Conservation (phyloP, 2,113 vertebrate genomes). For the Anthoscopus minutus region DNA sequence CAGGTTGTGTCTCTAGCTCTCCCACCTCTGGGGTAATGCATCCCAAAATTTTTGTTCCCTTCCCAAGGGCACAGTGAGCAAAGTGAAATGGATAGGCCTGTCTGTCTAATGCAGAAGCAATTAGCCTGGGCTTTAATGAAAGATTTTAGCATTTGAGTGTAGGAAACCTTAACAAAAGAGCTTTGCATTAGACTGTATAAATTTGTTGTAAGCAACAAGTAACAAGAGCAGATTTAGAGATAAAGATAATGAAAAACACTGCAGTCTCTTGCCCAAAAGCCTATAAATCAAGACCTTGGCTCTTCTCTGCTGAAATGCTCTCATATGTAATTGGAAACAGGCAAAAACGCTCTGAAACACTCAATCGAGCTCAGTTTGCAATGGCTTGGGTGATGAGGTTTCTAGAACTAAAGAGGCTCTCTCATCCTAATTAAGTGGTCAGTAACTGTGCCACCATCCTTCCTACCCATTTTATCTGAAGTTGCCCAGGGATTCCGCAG, state of each 20-base stretch:
- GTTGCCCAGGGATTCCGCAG: not conserved
- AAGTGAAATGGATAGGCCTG: not conserved
- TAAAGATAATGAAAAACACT: constrained; percentile 46
- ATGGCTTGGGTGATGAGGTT: not conserved
- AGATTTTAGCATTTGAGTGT: not conserved
- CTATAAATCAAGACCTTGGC: constrained; percentile 55
- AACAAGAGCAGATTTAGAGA: constrained; percentile 43
- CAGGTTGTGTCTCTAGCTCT: not conserved
- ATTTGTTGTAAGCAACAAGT: constrained; percentile 38
- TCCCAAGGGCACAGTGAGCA: not conserved
- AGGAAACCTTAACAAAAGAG: constrained; percentile 14
- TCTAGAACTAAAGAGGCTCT: not conserved
- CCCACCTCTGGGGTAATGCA: not conserved
- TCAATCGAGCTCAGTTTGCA: not conserved
- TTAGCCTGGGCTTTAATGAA: not conserved
- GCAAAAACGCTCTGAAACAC: not conserved
- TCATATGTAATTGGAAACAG: constrained; percentile 39
- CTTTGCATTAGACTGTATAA: not conserved
- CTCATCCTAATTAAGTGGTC: not conserved
- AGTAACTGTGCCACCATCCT: not conserved
- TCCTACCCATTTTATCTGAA: not conserved
- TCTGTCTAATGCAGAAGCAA: not conserved
- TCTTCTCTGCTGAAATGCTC: not conserved
- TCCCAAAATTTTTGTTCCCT: rapidly evolving
- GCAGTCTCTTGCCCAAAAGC: constrained; percentile 40